Evolutionary conservation across 2,888 invertebrate genomes (phyloP), one percentile per base, ranked within the genome.

Genomic region (Drosophila monieri): DNA sequence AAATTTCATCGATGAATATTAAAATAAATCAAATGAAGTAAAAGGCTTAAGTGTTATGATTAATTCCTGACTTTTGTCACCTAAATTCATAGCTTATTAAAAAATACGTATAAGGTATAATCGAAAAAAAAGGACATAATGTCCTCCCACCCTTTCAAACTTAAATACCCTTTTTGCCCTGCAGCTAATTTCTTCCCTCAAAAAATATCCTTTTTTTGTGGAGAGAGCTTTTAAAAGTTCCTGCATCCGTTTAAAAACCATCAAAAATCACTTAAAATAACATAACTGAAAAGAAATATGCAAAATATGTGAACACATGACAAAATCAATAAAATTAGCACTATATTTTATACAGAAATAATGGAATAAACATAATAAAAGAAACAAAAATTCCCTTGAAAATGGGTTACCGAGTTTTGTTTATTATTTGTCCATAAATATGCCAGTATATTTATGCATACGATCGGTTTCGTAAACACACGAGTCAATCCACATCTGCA

Each of bases 351-450:
- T 14, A 3, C 14, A 6, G 12, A n/a, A 35, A n/a, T 4, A 6
- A n/a, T 4, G 6, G 6, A 12, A 4, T 12, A 4, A n/a, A 35
- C 2, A 14, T n/a, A 14, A n/a, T 6, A 32, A 32, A 1, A n/a
- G 3, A 32, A 1, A 4, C 32, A n/a, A n/a, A 35, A 35, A n/a
- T 6, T 35, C 6, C 35, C n/a, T 9, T 6, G 0, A 15, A 41
- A 41, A 41, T 10, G 39, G 39, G 39, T 10, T 43, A 21, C 18
- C 46, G 27, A 18, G 30, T 18, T 55, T 46, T 3, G 15, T 30
- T 47, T 47, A 47, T 37, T 46, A 37, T 58, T 60, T 47, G 23
- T 30, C 58, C 60, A 60, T 58, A 57, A 60, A 47, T 39, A 57
- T 23, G 46, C 21, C 6, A 15, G 27, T 21, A 30, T 58, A 57